A percentile compares a stretch with the other conserved stretches of the same genome.
Evolutionary conservation across 2,797 vertebrate genomes (phyloP).

Genomic region (Rhabdomys pumilio): DNA sequence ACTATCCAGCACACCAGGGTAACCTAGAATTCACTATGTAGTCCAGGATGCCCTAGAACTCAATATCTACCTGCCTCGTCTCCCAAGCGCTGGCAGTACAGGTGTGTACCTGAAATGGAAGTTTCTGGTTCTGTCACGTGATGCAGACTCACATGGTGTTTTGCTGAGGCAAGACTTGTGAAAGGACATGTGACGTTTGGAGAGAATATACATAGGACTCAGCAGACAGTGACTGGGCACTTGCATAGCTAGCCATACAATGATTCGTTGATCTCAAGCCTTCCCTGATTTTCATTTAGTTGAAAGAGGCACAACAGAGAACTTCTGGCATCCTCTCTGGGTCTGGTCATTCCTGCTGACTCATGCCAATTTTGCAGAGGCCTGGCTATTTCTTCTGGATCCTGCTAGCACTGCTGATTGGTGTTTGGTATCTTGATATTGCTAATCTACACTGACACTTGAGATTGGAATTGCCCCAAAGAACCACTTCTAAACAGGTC

Average conservation of each 20-base stretch:
- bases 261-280: not conserved
- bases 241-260: not conserved
- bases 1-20: not conserved
- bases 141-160: not conserved
- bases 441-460: not conserved
- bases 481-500: not conserved
- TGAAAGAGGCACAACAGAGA: not conserved
- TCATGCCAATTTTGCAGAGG: not conserved
- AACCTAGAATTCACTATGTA: not conserved
- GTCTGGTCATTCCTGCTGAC: not conserved
- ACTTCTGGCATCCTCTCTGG: not conserved
- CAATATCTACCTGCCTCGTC: too few relatives aligned
- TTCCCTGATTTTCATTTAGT: not conserved
- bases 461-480: not conserved
- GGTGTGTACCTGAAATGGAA: not conserved
- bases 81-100: not conserved
- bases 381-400: not conserved
- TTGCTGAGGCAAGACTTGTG: not conserved
- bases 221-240: not conserved
- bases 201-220: not conserved
- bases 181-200: not conserved
- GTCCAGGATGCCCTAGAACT: not conserved
- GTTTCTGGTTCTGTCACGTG: not conserved
- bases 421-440: not conserved
- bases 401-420: not conserved